Evolutionary conservation across 92 coral and sea anemone genomes (phyloP), one percentile per base, ranked within the genome.

Genomic region (Metridium senile): DNA sequence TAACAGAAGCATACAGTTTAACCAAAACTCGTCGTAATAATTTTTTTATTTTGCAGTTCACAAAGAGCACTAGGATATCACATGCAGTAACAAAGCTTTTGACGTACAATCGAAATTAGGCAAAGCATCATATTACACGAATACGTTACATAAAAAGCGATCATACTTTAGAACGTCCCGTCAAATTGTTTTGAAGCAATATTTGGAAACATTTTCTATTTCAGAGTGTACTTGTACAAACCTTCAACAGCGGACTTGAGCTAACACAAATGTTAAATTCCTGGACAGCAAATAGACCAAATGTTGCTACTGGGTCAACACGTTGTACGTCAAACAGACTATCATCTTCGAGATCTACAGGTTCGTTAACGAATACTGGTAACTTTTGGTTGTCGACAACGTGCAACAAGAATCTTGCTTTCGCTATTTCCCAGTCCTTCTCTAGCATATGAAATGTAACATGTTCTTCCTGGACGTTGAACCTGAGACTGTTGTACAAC

Each of bases 361-460:
- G 53, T 23, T 71, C 65, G 8, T 70, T 6, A 43, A 26, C 19
- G 29, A 84, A 49, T 20, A 58, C 28, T 54, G 68, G 75, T 1
- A 16, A 21, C 23, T 26, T 8, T 23, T 43, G 62, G 33, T 39
- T 21, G 16, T 71, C 35, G 1, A 70, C 45, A 34, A 78, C 35
- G 45, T 35, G 43, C 69, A 84, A 33, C 63, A 13, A 72, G 49
- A 64, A 28, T 19, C 54, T 79, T 23, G 71, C 16, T 59, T 8
- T 67, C 26, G 72, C 35, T 21, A 77, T 46, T 28, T 72, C 49
- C 88, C 88, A 84, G 58, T 84, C 88, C 47, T 58, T 71, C 53
- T 72, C 76, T 11, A 81, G 75, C 28, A 78, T 66, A 52, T 84
- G 88, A 28, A 84, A 84, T 54, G 84, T 84, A 9, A 78, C 84